These are phyloP conservation scores for Myotis pilosus DNA, from an alignment of 2,797 vertebrate genomes.

Conservation along the genomic window DNA sequence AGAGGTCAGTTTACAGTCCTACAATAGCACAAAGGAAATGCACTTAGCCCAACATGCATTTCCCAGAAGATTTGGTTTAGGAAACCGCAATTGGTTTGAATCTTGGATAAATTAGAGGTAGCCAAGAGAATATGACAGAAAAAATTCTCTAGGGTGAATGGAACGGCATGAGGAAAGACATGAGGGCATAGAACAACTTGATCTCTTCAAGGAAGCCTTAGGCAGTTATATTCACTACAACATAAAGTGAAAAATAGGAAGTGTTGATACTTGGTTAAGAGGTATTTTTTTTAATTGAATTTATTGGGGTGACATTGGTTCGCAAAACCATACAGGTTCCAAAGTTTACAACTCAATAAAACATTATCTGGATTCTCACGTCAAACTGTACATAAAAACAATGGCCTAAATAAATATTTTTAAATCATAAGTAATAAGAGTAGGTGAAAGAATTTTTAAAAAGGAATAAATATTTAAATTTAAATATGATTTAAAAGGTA, in stretches of 20 bases:
- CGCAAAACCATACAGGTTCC: neutral
- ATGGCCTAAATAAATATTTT: neutral
- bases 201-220: neutral
- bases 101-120: neutral
- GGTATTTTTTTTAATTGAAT: neutral
- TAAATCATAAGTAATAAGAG: neutral
- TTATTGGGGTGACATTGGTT: neutral
- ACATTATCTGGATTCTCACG: neutral
- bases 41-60: neutral
- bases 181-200: neutral
- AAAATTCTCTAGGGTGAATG: neutral
- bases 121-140: neutral
- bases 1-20: neutral
- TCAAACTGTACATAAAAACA: neutral
- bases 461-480: neutral
- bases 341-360: neutral
- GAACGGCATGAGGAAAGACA: neutral
- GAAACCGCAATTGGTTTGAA: neutral
- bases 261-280: neutral
- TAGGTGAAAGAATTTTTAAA: neutral
- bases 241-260: neutral
- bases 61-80: neutral
- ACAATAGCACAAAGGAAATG: neutral
- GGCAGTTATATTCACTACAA: neutral
- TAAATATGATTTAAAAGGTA: neutral